A percentile compares a stretch with the other conserved stretches of the same genome.
Conservation (phyloP, 2,797 vertebrate genomes). For the Podarcis lilfordi region DNA sequence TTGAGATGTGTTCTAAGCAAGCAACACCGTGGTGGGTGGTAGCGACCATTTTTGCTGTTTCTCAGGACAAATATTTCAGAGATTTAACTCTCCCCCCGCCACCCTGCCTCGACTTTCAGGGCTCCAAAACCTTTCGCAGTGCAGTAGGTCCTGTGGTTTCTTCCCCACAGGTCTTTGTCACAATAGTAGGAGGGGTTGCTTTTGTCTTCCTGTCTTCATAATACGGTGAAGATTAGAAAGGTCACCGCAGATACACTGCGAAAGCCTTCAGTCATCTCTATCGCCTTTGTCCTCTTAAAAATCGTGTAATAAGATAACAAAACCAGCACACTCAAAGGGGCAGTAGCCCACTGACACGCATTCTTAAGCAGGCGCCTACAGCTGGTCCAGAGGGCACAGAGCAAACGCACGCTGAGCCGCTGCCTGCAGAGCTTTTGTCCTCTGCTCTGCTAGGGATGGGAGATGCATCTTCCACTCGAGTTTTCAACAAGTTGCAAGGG, state of each 20-base stretch:
- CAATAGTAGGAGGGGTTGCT: conserved; percentile 36
- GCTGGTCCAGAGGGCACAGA: conserved; percentile 17
- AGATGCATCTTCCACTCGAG: conserved; percentile 16
- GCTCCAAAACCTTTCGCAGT: background rate
- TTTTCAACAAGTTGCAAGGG: background rate
- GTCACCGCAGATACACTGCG: conserved; percentile 50
- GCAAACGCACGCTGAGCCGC: background rate
- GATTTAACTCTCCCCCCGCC: background rate
- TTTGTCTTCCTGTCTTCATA: conserved; percentile 56
- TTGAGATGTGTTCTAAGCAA: background rate
- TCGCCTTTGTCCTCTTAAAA: conserved; percentile 60
- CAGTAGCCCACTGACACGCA: conserved; percentile 36
- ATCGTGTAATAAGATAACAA: conserved; percentile 57
- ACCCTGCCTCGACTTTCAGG: background rate
- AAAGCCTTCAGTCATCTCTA: conserved; percentile 46
- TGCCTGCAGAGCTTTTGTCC: conserved; percentile 46
- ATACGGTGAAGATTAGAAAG: conserved; percentile 46
- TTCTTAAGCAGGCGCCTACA: conserved; percentile 46
- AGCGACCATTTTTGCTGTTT: background rate
- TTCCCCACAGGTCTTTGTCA: conserved; percentile 10
- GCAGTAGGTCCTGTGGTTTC: background rate
- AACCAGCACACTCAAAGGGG: conserved; percentile 42
- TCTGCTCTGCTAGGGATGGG: conserved; percentile 25
- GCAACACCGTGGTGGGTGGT: fast-evolving
- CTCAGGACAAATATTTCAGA: background rate